These are phyloP conservation scores for Gadopsis marmoratus DNA, from an alignment of 2,797 vertebrate species.

Conservation along the genomic window DNA sequence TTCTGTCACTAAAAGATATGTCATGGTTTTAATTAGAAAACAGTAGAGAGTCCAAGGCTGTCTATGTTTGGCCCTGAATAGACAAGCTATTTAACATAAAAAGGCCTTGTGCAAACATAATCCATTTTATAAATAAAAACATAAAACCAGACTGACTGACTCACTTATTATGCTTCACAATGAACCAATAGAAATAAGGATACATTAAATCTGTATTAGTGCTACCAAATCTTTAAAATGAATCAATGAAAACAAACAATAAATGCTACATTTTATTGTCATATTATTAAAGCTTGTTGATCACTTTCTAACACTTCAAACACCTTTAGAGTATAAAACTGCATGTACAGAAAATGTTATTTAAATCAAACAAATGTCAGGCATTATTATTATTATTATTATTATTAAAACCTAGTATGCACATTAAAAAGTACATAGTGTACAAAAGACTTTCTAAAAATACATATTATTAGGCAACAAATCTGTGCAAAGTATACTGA, in stretches of 20 bases:
- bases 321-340: background rate
- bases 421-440: background rate
- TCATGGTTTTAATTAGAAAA: conserved; percentile 28
- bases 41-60: background rate
- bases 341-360: background rate
- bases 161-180: background rate
- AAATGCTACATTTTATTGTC: background rate
- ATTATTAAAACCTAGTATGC: background rate
- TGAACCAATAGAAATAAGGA: background rate
- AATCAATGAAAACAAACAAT: background rate
- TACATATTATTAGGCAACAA: background rate
- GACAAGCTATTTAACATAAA: background rate
- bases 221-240: background rate
- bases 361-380: conserved; percentile 3
- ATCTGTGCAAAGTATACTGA: background rate
- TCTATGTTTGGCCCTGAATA: conserved; percentile 23
- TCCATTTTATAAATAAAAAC: conserved; percentile 5
- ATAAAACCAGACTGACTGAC: background rate
- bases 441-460: background rate
- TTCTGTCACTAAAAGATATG: conserved; percentile 15
- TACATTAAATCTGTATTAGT: background rate
- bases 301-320: background rate
- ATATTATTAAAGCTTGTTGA: background rate
- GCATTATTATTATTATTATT: background rate
- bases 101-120: background rate